These are phyloP conservation scores for Actinia equina DNA, from an alignment of 64 coral and sea anemone genomes.

Conservation along the genomic window DNA sequence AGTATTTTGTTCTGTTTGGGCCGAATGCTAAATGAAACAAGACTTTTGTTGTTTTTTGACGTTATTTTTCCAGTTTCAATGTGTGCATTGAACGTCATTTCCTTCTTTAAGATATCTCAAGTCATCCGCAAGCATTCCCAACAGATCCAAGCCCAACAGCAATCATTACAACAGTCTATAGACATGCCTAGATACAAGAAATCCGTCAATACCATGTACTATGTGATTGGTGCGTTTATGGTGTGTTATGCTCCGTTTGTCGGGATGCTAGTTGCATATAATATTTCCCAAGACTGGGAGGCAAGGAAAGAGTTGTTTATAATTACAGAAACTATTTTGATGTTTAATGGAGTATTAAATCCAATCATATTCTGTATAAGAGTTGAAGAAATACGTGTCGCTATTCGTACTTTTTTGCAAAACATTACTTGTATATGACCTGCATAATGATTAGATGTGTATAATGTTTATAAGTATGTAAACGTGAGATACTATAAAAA, in stretches of 20 bases:
- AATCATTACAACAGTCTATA: neutral
- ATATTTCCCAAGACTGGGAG: neutral
- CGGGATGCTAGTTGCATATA: neutral
- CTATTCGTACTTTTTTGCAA: neutral
- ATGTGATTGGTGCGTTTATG: neutral
- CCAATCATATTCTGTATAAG: constrained; percentile 12
- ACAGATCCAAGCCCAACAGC: constrained; percentile 12
- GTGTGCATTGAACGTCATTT: neutral
- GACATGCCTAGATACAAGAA: constrained; percentile 14
- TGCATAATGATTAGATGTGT: too few relatives aligned
- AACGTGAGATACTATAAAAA: too few relatives aligned
- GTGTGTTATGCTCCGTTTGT: neutral
- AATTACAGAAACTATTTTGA: neutral
- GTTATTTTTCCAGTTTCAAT: neutral
- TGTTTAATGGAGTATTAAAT: neutral
- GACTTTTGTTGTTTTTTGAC: neutral
- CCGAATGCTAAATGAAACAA: neutral
- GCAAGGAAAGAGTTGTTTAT: neutral
- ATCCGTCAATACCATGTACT: constrained; percentile 14
- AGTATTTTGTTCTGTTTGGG: neutral
- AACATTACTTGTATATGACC: too few relatives aligned
- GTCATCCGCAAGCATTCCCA: neutral
- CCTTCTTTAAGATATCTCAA: neutral
- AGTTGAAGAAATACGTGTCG: neutral
- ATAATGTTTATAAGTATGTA: too few relatives aligned